Percentiles rank a stretch among this genome's conserved stretches.
phyloP scores from a whole-genome alignment of 2,797 vertebrate genomes.

The Euphonia xanthogaster region DNA sequence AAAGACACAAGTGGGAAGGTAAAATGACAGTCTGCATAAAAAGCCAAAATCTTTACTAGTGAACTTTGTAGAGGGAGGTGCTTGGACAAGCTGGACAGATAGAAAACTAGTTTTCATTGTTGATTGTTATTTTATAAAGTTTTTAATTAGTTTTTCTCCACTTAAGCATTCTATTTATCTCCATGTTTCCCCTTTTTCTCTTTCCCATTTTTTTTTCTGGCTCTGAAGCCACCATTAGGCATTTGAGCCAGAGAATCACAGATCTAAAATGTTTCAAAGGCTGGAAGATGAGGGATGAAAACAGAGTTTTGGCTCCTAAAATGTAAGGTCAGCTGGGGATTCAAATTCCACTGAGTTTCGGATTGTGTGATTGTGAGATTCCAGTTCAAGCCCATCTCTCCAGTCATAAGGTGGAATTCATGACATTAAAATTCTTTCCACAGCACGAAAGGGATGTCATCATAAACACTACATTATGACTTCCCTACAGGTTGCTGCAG shows the following conservation, averaged over 20 bases:
- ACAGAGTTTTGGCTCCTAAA: constrained; percentile 24
- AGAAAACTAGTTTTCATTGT: not conserved
- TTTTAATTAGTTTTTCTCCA: not conserved
- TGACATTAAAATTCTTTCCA: constrained; percentile 53
- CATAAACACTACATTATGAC: constrained; percentile 30
- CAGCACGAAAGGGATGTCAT: constrained; percentile 34
- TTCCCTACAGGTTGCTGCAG: constrained; percentile 43
- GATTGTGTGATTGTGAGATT: constrained; percentile 27
- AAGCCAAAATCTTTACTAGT: not conserved
- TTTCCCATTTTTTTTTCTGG: constrained; percentile 41
- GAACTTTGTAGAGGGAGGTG: not conserved
- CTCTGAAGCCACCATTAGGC: not conserved
- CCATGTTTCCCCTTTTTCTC: not conserved
- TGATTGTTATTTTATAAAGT: not conserved
- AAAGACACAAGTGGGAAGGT: not conserved
- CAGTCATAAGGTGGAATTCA: constrained; percentile 40
- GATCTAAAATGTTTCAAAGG: constrained; percentile 27
- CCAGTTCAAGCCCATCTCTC: constrained; percentile 36
- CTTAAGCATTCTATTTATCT: not conserved
- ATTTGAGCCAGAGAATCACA: constrained; percentile 7
- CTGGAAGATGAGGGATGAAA: constrained; percentile 5
- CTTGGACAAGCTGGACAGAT: not conserved
- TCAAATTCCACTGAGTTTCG: constrained; percentile 29
- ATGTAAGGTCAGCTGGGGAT: constrained; percentile 46
- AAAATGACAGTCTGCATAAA: not conserved